A percentile compares a stretch with the other conserved stretches of the same genome.
Evolutionary conservation across 2,888 invertebrate genomes (phyloP).

Genomic region (Drosophila diplacantha): DNA sequence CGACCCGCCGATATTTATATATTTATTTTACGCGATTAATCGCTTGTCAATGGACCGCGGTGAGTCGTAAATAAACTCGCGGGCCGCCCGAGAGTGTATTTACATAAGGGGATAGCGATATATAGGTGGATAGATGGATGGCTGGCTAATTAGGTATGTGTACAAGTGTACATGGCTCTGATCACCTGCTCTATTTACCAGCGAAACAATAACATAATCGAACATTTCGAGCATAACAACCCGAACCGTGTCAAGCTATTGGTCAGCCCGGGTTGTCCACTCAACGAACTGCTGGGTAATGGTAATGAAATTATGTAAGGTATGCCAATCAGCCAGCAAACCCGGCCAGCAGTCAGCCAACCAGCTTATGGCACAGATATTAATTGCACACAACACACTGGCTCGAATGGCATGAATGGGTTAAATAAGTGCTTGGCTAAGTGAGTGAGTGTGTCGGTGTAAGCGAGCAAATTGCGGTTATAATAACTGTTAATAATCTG

Average conservation of each 20-base stretch:
- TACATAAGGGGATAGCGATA: slow-evolving; percentile 17
- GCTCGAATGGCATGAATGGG: slow-evolving; percentile 56
- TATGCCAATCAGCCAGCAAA: slow-evolving; percentile 58
- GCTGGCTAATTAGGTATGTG: slow-evolving; percentile 19
- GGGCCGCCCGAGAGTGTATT: slow-evolving; percentile 3
- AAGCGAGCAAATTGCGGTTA: slow-evolving; percentile 55
- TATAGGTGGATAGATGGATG: slow-evolving; percentile 1
- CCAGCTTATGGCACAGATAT: slow-evolving; percentile 64
- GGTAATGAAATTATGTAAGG: slow-evolving; percentile 57
- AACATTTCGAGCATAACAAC: slow-evolving; percentile 48
- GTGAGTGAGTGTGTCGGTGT: slow-evolving; percentile 31
- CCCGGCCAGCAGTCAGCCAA: slow-evolving; percentile 9
- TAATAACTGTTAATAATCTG: slow-evolving; percentile 59
- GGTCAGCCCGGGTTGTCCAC: slow-evolving; percentile 51
- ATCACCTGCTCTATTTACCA: slow-evolving; percentile 47
- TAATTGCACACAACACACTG: slow-evolving; percentile 57
- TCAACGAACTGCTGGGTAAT: slow-evolving; percentile 53
- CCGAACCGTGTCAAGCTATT: slow-evolving; percentile 42
- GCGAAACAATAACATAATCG: slow-evolving; percentile 39
- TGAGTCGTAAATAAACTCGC: slow-evolving; percentile 6
- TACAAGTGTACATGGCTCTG: slow-evolving; percentile 1
- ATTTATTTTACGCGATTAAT: slow-evolving; percentile 22
- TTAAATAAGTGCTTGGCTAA: slow-evolving; percentile 47
- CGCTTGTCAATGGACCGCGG: slow-evolving; percentile 17
- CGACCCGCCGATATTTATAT: slow-evolving; percentile 7